phyloP scores from a whole-genome alignment of 2,888 invertebrate genomes.

The Drosophila tripunctata region DNA sequence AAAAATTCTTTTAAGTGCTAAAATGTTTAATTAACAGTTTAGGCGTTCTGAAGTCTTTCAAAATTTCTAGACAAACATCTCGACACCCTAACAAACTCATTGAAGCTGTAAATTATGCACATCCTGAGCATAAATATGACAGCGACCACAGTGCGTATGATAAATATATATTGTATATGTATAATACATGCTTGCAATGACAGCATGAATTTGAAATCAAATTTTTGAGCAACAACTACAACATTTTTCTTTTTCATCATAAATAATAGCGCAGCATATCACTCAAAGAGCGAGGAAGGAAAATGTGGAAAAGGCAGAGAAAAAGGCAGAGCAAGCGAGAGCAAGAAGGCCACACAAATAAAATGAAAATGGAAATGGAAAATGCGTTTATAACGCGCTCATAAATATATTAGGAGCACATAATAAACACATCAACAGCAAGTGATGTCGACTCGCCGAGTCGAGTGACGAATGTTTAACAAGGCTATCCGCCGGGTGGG shows the following conservation, averaged over 20 bases:
- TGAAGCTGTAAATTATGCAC: slow-evolving; percentile 53
- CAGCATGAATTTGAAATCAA: slow-evolving; percentile 72
- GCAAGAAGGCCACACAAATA: slow-evolving; percentile 57
- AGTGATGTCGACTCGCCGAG: slow-evolving; percentile 52
- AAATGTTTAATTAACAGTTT: no score
- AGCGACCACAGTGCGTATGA: slow-evolving; percentile 44
- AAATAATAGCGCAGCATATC: slow-evolving; percentile 59
- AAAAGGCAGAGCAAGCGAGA: not conserved
- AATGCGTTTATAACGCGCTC: slow-evolving; percentile 79
- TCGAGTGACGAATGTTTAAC: slow-evolving; percentile 67
- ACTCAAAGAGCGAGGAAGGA: slow-evolving; percentile 10
- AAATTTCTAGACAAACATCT: not conserved
- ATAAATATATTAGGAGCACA: slow-evolving; percentile 78
- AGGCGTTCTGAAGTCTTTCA: no score
- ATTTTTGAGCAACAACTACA: slow-evolving; percentile 50
- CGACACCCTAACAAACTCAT: slow-evolving; percentile 41
- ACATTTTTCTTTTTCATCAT: slow-evolving; percentile 63
- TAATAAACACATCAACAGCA: slow-evolving; percentile 76
- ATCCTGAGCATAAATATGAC: slow-evolving; percentile 17
- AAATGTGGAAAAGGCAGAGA: not conserved
- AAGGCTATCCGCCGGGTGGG: slow-evolving; percentile 44
- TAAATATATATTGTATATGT: slow-evolving; percentile 48
- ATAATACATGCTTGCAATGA: slow-evolving; percentile 51
- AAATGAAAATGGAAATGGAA: slow-evolving; percentile 65
- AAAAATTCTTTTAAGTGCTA: no score